Percentiles rank a stretch among this genome's conserved stretches.
Evolutionary conservation across 2,888 invertebrate species (phyloP).

Genomic region (Eurytoma adleriae): DNA sequence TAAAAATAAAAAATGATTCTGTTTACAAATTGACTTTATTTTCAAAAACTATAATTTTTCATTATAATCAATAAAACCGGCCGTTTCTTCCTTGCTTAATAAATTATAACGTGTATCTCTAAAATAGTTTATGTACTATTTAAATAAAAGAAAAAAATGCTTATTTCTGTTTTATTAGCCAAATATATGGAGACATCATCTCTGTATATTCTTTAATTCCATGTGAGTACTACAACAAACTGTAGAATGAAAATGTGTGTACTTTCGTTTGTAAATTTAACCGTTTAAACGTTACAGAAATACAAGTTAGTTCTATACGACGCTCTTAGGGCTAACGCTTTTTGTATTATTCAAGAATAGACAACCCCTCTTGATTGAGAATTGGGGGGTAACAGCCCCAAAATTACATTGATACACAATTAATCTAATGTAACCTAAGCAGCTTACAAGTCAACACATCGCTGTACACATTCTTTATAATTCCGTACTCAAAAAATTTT

Average conservation of each 20-base stretch:
- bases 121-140: conserved; percentile 5
- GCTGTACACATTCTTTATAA: conserved; percentile 40
- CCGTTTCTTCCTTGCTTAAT: conserved; percentile 9
- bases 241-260: neutral
- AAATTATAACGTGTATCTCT: conserved; percentile 28
- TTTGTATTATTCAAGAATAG: neutral
- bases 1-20: neutral
- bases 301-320: neutral
- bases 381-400: neutral
- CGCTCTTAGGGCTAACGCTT: neutral
- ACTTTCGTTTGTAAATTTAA: neutral
- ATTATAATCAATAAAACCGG: conserved; percentile 39
- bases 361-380: no score
- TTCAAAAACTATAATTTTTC: conserved; percentile 41
- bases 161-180: conserved; percentile 10
- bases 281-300: neutral
- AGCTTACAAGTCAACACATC: conserved; percentile 44
- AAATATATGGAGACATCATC: conserved; percentile 1
- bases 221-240: neutral
- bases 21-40: conserved; percentile 49
- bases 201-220: neutral
- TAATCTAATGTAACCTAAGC: conserved; percentile 44
- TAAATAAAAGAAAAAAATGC: conserved; percentile 13
- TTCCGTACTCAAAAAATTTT: conserved; percentile 15
- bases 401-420: neutral